These are phyloP conservation scores for Acrobasis repandana DNA, from an alignment of 2,888 invertebrate species.

Conservation along the genomic window DNA sequence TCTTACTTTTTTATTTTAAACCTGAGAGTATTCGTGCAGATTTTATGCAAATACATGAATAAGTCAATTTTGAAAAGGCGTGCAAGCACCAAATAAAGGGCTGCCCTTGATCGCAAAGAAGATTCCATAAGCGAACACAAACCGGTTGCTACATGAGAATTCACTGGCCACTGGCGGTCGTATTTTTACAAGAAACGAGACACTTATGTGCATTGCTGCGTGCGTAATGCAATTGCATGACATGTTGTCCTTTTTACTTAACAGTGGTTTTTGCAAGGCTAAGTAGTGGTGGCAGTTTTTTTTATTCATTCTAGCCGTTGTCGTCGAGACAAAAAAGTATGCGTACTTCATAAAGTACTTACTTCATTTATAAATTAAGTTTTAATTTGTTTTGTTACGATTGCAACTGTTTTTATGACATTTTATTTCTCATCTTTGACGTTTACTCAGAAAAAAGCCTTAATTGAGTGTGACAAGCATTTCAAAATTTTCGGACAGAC, in stretches of 20 bases:
- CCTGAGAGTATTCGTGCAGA: no score
- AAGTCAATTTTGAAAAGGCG: conserved; percentile 17
- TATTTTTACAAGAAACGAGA: conserved; percentile 39
- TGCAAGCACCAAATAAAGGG: conserved; percentile 39
- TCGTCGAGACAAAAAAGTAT: neutral
- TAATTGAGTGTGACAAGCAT: no score
- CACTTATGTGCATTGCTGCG: conserved; percentile 40
- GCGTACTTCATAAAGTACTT: neutral
- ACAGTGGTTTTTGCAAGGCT: conserved; percentile 23
- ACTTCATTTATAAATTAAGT: neutral
- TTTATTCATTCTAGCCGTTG: neutral
- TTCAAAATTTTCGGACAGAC: no score
- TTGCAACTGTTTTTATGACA: neutral
- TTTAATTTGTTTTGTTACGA: neutral
- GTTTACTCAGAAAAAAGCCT: neutral
- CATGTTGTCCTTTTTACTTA: conserved; percentile 31
- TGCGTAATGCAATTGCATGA: conserved; percentile 47
- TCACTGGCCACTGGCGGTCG: conserved; percentile 49
- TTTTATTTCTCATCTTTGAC: neutral
- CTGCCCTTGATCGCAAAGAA: conserved; percentile 42
- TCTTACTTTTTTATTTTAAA: no score
- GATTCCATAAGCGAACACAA: conserved; percentile 48
- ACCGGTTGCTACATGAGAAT: conserved; percentile 61
- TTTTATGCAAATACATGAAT: neutral
- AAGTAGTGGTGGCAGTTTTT: conserved; percentile 7